Conservation (phyloP, 2,888 invertebrate genomes). For the Leptothorax acervorum region DNA sequence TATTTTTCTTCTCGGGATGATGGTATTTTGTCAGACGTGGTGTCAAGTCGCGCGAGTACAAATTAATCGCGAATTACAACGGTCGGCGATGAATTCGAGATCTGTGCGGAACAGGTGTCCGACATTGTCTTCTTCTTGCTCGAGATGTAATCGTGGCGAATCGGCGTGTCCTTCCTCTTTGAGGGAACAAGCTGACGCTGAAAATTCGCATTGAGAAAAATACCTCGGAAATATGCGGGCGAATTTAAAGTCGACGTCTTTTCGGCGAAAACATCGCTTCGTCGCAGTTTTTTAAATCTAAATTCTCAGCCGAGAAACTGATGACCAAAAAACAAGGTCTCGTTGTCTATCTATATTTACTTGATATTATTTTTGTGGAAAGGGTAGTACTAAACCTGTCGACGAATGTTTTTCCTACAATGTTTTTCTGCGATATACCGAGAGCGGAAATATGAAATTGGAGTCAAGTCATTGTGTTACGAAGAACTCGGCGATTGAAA, state of each 20-base stretch:
- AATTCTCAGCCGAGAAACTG: neutral
- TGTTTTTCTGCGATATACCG: neutral
- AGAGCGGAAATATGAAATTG: neutral
- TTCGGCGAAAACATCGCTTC: neutral
- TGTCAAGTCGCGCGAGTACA: slow-evolving; percentile 7
- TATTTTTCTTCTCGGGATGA: slow-evolving; percentile 20
- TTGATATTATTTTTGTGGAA: no score
- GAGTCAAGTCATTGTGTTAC: neutral
- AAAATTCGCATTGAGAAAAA: neutral
- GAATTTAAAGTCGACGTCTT: neutral
- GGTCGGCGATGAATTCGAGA: neutral
- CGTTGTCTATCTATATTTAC: neutral
- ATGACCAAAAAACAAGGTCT: neutral
- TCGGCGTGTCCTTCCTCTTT: neutral
- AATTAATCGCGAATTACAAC: slow-evolving; percentile 17
- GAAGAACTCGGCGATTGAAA: neutral
- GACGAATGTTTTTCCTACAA: neutral
- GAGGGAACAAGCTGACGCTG: neutral
- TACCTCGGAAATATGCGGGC: neutral
- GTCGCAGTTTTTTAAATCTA: neutral
- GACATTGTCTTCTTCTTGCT: neutral
- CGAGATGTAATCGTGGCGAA: neutral
- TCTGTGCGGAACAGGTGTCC: neutral
- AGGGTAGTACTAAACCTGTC: neutral
- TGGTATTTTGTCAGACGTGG: slow-evolving; percentile 5